Conservation (phyloP, 1,140 invertebrate genomes). For the Brachionus manjavacas region DNA sequence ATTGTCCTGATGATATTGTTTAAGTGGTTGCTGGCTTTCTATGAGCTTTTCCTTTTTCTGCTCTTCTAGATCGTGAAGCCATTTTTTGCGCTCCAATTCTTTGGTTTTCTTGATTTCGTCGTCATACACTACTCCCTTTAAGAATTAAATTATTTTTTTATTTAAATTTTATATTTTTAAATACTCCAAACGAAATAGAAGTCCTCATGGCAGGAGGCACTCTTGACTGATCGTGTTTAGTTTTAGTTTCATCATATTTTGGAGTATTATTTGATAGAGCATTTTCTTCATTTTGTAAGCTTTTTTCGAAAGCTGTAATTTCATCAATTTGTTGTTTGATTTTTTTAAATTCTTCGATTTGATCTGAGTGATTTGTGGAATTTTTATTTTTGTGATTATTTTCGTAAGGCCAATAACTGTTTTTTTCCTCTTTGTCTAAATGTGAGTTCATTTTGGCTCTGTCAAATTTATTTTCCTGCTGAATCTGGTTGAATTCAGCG, state of each 20-base stretch:
- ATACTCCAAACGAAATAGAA: conserved; percentile 51
- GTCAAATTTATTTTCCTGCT: neutral
- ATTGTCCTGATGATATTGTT: neutral
- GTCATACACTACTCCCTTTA: conserved; percentile 47
- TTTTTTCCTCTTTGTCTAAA: neutral
- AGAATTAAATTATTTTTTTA: neutral
- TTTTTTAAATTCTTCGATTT: neutral
- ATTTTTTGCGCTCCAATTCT: conserved; percentile 48
- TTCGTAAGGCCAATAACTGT: conserved; percentile 52
- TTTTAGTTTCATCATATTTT: neutral
- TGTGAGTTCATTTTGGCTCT: neutral
- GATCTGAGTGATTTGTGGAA: neutral
- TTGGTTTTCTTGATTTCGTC: conserved; percentile 46
- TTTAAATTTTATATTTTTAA: no score
- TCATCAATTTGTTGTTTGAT: conserved; percentile 19
- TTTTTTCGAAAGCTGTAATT: conserved; percentile 1
- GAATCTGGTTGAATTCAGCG: conserved; percentile 8
- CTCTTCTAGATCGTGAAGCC: conserved; percentile 52
- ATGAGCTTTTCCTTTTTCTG: conserved; percentile 45
- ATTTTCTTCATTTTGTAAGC: neutral
- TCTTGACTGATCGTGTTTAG: neutral
- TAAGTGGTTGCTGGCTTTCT: neutral
- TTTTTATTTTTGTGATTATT: neutral
- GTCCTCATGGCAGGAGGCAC: conserved; percentile 51
- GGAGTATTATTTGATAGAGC: neutral